Evolutionary conservation across 2,888 invertebrate species (phyloP).

Genomic region (Dryomyza anilis): DNA sequence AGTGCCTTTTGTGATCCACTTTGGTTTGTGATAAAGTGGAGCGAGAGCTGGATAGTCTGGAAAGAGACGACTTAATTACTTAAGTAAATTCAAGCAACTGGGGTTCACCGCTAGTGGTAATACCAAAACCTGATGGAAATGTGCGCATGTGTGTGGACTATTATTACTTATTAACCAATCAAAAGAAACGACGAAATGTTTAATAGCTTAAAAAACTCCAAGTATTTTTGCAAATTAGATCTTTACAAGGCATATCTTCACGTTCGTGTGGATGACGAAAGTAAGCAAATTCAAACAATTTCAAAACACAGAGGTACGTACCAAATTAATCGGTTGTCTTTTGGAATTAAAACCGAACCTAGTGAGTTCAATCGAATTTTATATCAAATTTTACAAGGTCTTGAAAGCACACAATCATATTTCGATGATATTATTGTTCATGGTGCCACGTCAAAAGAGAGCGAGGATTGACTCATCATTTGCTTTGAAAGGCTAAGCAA

Average conservation of each 20-base stretch:
- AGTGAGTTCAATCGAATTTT: constrained; percentile 27
- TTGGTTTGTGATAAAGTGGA: constrained; percentile 28
- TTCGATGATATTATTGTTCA: too few species aligned
- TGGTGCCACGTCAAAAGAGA: too few species aligned
- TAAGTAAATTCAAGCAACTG: constrained; percentile 30
- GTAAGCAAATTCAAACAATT: constrained; percentile 20
- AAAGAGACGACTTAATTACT: constrained; percentile 23
- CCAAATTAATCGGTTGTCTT: too few species aligned
- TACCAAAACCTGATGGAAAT: constrained; percentile 29
- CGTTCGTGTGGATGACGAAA: too few species aligned
- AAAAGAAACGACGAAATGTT: too few species aligned
- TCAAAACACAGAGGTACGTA: constrained; percentile 28
- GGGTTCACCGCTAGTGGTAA: constrained; percentile 30
- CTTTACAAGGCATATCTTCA: constrained; percentile 43
- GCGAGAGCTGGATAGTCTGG: constrained; percentile 22
- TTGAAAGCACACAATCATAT: constrained; percentile 26
- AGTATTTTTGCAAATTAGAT: constrained; percentile 41
- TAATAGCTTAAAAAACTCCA: too few species aligned
- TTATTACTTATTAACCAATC: constrained; percentile 24
- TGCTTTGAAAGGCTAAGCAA: too few species aligned
- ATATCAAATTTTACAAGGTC: constrained; percentile 20
- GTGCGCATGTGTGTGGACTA: too few species aligned
- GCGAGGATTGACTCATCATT: too few species aligned
- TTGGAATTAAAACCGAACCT: constrained; percentile 28
- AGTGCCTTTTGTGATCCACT: constrained; percentile 25